phyloP scores from a whole-genome alignment of 1,140 invertebrate species.

The Heliconius hermathena region DNA sequence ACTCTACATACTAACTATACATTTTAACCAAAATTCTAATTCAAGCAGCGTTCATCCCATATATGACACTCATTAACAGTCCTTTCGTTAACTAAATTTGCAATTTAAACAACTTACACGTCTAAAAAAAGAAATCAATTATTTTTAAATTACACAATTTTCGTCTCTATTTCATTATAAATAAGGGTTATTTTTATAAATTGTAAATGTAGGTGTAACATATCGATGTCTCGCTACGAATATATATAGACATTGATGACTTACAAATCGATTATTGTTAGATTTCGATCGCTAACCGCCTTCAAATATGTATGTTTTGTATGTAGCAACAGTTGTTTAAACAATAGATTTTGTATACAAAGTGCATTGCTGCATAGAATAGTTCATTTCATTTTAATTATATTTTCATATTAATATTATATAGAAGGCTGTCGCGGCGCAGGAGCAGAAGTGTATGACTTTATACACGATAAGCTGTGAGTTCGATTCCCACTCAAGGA shows the following conservation, averaged over 20 bases:
- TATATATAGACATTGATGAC: constrained; percentile 9
- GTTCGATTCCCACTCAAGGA: too few relatives aligned
- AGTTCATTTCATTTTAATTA: background rate
- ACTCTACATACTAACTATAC: background rate
- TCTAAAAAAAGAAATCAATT: constrained; percentile 17
- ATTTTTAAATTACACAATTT: background rate
- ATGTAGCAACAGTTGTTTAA: background rate
- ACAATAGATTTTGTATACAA: background rate
- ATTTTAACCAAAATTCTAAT: background rate
- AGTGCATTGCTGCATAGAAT: background rate
- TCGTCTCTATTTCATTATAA: background rate
- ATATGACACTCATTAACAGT: constrained; percentile 50
- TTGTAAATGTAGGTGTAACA: background rate
- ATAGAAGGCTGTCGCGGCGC: too few relatives aligned
- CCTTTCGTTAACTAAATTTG: constrained; percentile 53
- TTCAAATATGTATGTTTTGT: background rate
- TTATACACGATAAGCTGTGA: too few relatives aligned
- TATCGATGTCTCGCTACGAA: constrained; percentile 11
- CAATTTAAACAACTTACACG: constrained; percentile 57
- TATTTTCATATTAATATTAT: too few relatives aligned
- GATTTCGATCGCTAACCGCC: constrained; percentile 11
- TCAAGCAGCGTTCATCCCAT: constrained; percentile 25
- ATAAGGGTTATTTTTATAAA: background rate
- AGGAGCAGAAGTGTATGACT: too few relatives aligned
- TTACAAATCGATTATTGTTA: constrained; percentile 13